phyloP scores from a whole-genome alignment of 1,140 invertebrate genomes.

The Brachystomella parvula region DNA sequence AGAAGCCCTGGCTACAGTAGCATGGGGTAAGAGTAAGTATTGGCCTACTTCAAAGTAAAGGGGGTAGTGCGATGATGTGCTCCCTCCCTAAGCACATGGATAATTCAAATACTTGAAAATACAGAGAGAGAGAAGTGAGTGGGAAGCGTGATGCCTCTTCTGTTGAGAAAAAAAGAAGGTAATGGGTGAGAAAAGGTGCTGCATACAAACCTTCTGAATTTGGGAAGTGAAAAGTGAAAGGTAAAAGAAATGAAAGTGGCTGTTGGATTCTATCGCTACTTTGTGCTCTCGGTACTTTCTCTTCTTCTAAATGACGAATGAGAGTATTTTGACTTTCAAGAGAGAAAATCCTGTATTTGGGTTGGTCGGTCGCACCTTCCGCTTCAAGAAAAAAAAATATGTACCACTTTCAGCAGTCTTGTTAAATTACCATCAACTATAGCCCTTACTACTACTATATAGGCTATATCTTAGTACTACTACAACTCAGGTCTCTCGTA shows the following conservation, averaged over 20 bases:
- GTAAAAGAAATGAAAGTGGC: neutral
- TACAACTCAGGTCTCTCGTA: no score
- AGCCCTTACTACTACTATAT: no score
- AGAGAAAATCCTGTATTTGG: no score
- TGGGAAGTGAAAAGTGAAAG: neutral
- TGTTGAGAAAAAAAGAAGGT: no score
- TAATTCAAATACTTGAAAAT: slow-evolving; percentile 4
- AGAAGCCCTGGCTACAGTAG: no score
- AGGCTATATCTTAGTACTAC: no score
- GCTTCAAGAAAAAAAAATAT: no score
- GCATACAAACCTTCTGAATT: slow-evolving; percentile 6
- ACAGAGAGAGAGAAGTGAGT: neutral
- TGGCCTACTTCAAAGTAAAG: neutral
- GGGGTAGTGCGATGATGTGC: neutral
- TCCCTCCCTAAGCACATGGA: neutral
- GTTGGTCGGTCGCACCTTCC: no score
- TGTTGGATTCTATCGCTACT: neutral
- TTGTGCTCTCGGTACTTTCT: neutral
- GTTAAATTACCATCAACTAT: slow-evolving; percentile 7
- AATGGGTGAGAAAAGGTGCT: neutral
- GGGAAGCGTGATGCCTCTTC: neutral
- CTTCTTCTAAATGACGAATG: slow-evolving; percentile 5
- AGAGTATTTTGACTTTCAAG: neutral
- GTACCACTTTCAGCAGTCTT: slow-evolving; percentile 8
- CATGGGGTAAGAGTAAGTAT: neutral